Evolutionary conservation across 1,140 invertebrate species (phyloP).

Genomic region (Lethrus apterus): DNA sequence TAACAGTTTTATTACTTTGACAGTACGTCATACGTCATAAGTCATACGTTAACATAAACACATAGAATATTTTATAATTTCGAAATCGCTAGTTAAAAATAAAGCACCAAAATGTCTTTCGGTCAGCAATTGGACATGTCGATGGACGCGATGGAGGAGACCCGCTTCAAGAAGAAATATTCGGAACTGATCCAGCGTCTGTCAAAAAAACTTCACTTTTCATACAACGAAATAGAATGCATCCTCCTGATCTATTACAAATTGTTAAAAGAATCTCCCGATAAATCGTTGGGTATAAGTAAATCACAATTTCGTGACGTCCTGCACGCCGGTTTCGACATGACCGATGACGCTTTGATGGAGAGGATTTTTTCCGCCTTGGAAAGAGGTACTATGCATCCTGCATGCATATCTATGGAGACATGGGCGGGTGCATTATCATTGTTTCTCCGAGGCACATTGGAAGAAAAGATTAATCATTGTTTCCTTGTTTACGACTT

Average conservation of each 20-base stretch:
- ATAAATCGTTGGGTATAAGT: constrained; percentile 42
- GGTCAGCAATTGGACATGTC: constrained; percentile 42
- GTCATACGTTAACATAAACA: too few species aligned
- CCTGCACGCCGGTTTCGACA: constrained; percentile 61
- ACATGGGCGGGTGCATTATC: constrained; percentile 62
- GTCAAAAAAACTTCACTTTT: constrained; percentile 41
- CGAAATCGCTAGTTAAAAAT: too few species aligned
- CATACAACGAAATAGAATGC: constrained; percentile 44
- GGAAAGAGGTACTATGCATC: constrained; percentile 48
- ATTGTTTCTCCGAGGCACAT: constrained; percentile 55
- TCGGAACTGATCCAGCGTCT: constrained; percentile 43
- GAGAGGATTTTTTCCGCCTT: constrained; percentile 52
- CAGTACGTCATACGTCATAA: too few species aligned
- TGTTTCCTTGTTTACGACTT: constrained; percentile 66
- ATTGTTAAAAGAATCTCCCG: constrained; percentile 38
- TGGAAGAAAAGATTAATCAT: constrained; percentile 59
- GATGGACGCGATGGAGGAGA: constrained; percentile 50
- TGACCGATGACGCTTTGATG: constrained; percentile 62
- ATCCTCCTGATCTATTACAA: constrained; percentile 40
- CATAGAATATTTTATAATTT: too few species aligned
- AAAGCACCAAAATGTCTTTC: constrained; percentile 15
- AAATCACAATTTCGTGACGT: constrained; percentile 58
- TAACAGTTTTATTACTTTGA: too few species aligned
- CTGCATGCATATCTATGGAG: constrained; percentile 49
- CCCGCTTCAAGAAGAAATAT: constrained; percentile 47